Base-by-base conservation (phyloP, 2,113 vertebrate species). In the Lynx canadensis region DNA sequence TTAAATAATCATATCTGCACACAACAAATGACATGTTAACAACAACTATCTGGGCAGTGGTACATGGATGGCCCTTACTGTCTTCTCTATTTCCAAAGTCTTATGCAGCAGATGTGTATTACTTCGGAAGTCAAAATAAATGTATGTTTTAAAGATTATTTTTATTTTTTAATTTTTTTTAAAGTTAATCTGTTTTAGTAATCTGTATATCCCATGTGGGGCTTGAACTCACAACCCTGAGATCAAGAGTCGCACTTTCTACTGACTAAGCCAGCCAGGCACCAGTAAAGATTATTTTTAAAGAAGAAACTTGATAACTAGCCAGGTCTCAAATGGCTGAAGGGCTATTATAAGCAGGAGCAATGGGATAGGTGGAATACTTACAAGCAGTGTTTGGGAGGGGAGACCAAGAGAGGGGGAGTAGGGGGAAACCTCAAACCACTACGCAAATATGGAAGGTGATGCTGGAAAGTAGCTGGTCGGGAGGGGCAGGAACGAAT, bases 121-220 rank as follows among this genome's bases (percentile, higher is more conserved):
- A 63, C 78, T 94, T 94, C 60, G 79, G 79, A 94, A 96, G 81
- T 41, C 50, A 86, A 95, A 93, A 94, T 50, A 74, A 95, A 52
- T 13, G 1, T 12, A 36, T 18, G n/a, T 57, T 78, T 90, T 45
- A 65, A 57, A 84, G 60, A 23, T 55, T 33, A 4, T 31, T n/a
- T n/a, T 73, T 29, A 25, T 74, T 45, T 45, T 74, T 74, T 45
- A 45, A 74, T 27, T 27, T 27, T 45, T 36, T 74, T 27, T 0
- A 36, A 4, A 74, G 13, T 45, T 74, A 8, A 15, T 25, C 27
- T 74, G 14, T 41, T 74, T 74, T 74, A 74, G 73, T 27, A 41
- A 74, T 45, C 73, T 45, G 23, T 25, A 27, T 13, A 45, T 25
- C 23, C 36, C 38, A 15, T 14, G 14, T 74, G 38, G 73, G 73